phyloP scores from a whole-genome alignment of 1,140 invertebrate genomes.

The Megalopta genalis region DNA sequence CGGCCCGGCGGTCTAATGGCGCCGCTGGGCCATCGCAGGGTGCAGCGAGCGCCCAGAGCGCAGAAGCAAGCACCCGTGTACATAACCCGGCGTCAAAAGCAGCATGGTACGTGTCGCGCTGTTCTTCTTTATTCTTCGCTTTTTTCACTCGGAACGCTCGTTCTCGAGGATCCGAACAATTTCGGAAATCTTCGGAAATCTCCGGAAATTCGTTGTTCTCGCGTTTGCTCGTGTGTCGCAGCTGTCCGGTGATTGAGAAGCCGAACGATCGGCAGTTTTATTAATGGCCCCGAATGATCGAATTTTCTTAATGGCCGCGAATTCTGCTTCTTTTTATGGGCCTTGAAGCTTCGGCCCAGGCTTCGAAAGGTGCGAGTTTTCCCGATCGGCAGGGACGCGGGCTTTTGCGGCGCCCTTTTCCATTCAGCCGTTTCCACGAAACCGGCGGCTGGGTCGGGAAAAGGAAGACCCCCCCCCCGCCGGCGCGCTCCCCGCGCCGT shows the following conservation, averaged over 20 bases:
- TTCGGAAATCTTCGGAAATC: background rate
- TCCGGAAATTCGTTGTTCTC: background rate
- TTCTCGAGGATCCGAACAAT: too few relatives aligned
- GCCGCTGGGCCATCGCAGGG: too few relatives aligned
- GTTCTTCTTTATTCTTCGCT: too few relatives aligned
- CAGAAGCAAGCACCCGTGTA: too few relatives aligned
- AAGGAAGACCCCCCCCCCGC: background rate
- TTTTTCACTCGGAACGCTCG: too few relatives aligned
- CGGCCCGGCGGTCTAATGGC: too few relatives aligned
- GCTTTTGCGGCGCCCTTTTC: conserved; percentile 42
- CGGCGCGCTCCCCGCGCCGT: background rate
- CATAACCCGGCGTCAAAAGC: too few relatives aligned
- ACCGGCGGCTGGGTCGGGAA: conserved; percentile 6
- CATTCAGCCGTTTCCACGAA: conserved; percentile 51
- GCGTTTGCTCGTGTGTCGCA: background rate
- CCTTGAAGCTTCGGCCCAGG: background rate
- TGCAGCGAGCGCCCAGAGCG: too few relatives aligned
- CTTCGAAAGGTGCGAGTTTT: conserved; percentile 47
- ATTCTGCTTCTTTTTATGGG: conserved; percentile 18
- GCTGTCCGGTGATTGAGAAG: background rate
- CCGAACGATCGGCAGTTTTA: background rate
- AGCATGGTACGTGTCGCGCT: too few relatives aligned
- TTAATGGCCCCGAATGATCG: too few relatives aligned
- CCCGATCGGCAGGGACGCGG: conserved; percentile 45
- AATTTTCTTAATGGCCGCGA: too few relatives aligned